A percentile compares a stretch with the other conserved stretches of the same genome.
These are phyloP conservation scores for Melieria picta DNA, from an alignment of 2,888 invertebrate species.

Conservation along the genomic window DNA sequence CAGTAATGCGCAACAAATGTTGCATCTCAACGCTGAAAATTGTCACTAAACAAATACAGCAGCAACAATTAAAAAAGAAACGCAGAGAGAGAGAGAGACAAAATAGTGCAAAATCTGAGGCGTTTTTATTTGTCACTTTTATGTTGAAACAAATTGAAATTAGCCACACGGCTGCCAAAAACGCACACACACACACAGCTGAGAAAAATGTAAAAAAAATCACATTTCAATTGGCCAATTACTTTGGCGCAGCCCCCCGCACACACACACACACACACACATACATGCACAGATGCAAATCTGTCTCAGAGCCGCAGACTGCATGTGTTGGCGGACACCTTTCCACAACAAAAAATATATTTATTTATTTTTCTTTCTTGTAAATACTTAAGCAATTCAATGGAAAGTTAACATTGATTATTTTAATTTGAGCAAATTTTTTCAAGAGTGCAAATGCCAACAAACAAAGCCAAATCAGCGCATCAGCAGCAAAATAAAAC, in stretches of 20 bases:
- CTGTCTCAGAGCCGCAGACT: neutral
- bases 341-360: no score
- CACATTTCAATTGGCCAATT: constrained; percentile 39
- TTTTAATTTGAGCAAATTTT: neutral
- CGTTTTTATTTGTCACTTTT: constrained; percentile 11
- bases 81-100: neutral
- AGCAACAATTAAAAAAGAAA: neutral
- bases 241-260: constrained; percentile 26
- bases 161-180: constrained; percentile 34
- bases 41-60: neutral
- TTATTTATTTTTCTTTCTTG: neutral
- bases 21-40: neutral
- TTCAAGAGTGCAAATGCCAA: neutral
- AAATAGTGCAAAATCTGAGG: constrained; percentile 17
- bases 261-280: constrained; percentile 11
- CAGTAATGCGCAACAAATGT: neutral
- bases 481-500: neutral
- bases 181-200: neutral
- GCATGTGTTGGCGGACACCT: neutral
- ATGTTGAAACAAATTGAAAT: constrained; percentile 27
- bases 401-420: neutral
- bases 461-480: neutral
- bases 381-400: neutral
- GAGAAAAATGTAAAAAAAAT: constrained; percentile 23
- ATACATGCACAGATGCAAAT: constrained; percentile 5